phyloP scores from a whole-genome alignment of 2,113 vertebrate genomes.

The Leucoraja erinaceus region DNA sequence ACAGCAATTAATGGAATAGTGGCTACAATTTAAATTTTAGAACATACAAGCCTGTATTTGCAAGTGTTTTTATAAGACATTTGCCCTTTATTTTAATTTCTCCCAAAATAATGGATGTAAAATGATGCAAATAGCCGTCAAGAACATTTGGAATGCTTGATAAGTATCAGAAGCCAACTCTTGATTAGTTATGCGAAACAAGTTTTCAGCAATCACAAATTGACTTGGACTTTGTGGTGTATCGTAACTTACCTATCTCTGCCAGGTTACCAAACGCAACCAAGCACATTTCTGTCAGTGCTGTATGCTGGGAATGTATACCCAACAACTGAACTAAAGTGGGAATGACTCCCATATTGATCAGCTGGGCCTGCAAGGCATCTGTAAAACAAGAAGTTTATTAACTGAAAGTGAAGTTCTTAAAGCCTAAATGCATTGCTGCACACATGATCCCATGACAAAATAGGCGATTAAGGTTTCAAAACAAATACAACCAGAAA shows the following conservation, averaged over 20 bases:
- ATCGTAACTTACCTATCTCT: slow-evolving; percentile 79
- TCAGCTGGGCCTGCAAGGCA: slow-evolving; percentile 90
- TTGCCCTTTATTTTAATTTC: too few species aligned
- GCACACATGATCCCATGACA: neutral
- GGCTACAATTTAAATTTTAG: neutral
- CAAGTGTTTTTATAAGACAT: neutral
- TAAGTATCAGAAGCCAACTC: neutral
- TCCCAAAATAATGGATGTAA: neutral
- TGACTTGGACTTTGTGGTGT: neutral
- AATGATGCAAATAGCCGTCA: neutral
- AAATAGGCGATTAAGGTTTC: neutral
- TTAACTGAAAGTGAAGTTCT: neutral
- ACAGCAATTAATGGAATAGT: neutral
- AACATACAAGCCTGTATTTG: neutral
- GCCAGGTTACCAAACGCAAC: slow-evolving; percentile 97
- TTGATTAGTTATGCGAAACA: neutral
- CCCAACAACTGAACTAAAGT: slow-evolving; percentile 89
- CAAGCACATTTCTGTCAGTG: slow-evolving; percentile 97
- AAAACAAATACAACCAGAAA: neutral
- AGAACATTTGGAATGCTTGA: neutral
- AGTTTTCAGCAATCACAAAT: neutral
- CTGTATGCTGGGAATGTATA: slow-evolving; percentile 81
- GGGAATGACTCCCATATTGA: slow-evolving; percentile 93
- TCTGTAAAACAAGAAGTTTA: slow-evolving; percentile 58
- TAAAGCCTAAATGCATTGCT: neutral